A percentile compares a stretch with the other conserved stretches of the same genome.
Conservation (phyloP, 1,140 invertebrate species). For the Brachionus plicatilis region DNA sequence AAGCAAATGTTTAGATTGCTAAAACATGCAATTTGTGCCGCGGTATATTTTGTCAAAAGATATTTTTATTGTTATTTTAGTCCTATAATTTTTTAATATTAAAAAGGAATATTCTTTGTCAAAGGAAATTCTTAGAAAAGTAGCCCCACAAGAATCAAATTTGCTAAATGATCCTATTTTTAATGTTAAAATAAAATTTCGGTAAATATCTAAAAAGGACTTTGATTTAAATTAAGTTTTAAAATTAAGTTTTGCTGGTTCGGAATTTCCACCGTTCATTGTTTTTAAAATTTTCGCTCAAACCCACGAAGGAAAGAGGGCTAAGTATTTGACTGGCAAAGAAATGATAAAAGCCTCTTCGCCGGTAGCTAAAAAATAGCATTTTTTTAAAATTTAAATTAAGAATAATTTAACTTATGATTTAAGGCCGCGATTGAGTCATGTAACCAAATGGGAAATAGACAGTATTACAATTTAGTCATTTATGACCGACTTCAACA, state of each 20-base stretch:
- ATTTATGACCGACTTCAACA: conserved; percentile 50
- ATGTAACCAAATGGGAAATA: conserved; percentile 52
- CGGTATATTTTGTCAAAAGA: conserved; percentile 45
- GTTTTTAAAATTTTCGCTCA: conserved; percentile 54
- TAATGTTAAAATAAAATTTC: conserved; percentile 51
- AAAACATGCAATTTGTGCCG: conserved; percentile 55
- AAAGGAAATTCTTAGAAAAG: conserved; percentile 52
- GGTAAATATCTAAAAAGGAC: conserved; percentile 43
- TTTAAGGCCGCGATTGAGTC: conserved; percentile 52
- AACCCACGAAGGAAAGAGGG: conserved; percentile 45
- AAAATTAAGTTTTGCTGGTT: conserved; percentile 52
- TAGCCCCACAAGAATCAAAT: conserved; percentile 53
- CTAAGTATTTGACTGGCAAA: conserved; percentile 54
- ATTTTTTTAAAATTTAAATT: too few species aligned
- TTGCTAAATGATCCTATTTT: conserved; percentile 50
- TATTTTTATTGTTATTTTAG: neutral
- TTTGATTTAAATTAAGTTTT: neutral
- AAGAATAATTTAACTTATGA: neutral
- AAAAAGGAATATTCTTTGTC: conserved; percentile 50
- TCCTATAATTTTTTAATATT: too few species aligned
- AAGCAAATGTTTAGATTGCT: conserved; percentile 53
- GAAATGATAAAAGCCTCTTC: conserved; percentile 50
- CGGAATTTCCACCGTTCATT: conserved; percentile 55
- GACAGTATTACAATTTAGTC: conserved; percentile 53
- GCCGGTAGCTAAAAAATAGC: conserved; percentile 44